Conservation (phyloP, 2,888 invertebrate species). For the Phyllotreta cruciferae region DNA sequence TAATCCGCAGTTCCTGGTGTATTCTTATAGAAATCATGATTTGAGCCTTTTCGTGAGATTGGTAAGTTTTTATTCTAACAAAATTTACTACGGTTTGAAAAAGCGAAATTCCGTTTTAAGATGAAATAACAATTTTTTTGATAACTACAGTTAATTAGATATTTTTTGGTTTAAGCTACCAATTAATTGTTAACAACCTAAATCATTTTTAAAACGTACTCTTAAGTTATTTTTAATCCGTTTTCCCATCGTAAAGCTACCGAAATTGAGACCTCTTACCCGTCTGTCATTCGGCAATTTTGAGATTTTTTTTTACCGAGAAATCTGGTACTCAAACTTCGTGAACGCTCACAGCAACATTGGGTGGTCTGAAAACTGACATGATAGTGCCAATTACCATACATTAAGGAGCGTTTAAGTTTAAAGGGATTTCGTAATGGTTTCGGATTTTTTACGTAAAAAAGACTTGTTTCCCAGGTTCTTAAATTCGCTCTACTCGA, state of each 20-base stretch:
- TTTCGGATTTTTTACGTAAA: conserved; percentile 18
- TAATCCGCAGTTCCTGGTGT: conserved; percentile 25
- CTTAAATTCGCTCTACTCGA: conserved; percentile 1
- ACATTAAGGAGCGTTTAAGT: conserved; percentile 20
- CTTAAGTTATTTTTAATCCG: no score
- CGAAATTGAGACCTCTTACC: no score
- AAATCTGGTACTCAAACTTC: no score
- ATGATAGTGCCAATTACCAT: conserved; percentile 26
- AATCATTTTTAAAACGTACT: no score
- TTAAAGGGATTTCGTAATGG: conserved; percentile 20
- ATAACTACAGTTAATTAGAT: no score
- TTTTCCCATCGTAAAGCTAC: no score
- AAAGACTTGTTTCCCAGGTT: conserved; percentile 19
- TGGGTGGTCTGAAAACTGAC: conserved; percentile 28
- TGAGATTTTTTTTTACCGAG: no score
- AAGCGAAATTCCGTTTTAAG: no score
- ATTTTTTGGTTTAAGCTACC: no score
- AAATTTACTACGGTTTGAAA: not conserved
- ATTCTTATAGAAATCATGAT: conserved; percentile 29
- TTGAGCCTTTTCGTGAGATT: conserved; percentile 30
- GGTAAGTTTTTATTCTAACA: conserved; percentile 26
- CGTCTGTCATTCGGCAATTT: no score
- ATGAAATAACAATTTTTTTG: no score
- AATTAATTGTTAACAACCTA: no score
- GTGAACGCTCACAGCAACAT: conserved; percentile 3